A percentile compares a stretch with the other conserved stretches of the same genome.
Conservation (phyloP, 2,888 invertebrate genomes). For the Drosophila kuntzei region DNA sequence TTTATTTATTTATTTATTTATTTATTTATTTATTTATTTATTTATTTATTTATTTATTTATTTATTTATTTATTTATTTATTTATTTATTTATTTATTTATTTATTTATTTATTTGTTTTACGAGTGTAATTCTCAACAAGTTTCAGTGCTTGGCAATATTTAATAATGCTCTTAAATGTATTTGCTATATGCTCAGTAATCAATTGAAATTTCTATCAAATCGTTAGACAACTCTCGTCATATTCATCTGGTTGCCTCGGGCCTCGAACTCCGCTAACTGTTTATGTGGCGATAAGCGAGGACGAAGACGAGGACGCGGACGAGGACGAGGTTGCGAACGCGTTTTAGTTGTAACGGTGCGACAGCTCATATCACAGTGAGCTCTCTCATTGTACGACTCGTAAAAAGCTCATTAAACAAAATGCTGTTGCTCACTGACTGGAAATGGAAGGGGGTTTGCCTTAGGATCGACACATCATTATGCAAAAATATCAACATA, state of each 20-base stretch:
- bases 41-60: no score
- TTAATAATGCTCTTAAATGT: background rate
- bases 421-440: conserved; percentile 47
- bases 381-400: conserved; percentile 38
- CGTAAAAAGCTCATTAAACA: conserved; percentile 74
- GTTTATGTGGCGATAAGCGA: conserved; percentile 24
- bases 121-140: background rate
- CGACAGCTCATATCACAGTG: conserved; percentile 32
- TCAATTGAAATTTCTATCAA: conserved; percentile 18
- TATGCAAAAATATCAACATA: conserved; percentile 59
- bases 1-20: no score
- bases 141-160: background rate
- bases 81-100: no score
- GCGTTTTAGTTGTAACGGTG: conserved; percentile 11
- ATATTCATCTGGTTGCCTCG: conserved; percentile 5
- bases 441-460: conserved; percentile 1
- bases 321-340: conserved; percentile 13
- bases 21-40: no score
- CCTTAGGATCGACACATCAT: conserved; percentile 64
- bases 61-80: no score
- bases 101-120: no score
- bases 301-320: conserved; percentile 3
- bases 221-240: conserved; percentile 25
- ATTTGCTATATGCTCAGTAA: background rate
- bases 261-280: conserved; percentile 24